Evolutionary conservation across 2,888 invertebrate genomes (phyloP), one percentile per base, ranked within the genome.

Genomic region (Epistrophella euchroma): DNA sequence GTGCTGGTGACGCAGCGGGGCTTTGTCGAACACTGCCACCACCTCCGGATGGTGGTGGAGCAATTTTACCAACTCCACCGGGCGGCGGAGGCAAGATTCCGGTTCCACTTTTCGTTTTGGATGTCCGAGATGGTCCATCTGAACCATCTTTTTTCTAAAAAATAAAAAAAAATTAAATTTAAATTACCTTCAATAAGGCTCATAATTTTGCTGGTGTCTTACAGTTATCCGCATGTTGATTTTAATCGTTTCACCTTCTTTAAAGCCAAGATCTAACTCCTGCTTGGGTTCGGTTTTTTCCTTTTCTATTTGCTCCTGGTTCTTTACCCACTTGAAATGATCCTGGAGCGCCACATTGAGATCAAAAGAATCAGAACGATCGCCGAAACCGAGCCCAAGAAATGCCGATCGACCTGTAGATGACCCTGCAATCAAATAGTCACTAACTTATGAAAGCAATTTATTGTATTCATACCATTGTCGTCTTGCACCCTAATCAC

Each of bases 241-340:
- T 93, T 98, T 99, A 88, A 99, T 99, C 1, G 99, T 99, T 94
- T 99, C 98, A 22, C 99, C 99, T 91, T 99, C 99, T 91, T 99
- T 99, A 92, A 99, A 99, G 64, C 98, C 97, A 73, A 99, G 94
- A 94, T 99, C 99, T 52, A 99, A 93, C 89, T 97, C 96, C 89
- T 95, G 96, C 82, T 95, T 95, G 11, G 96, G 96, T 76, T 95
- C 95, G 90, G 95, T 95, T 90, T 96, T 96, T 91, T 97, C 97
- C 90, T 97, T 96, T 90, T 95, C 96, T 87, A 96, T 95, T 92
- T 96, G 95, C 91, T 96, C 96, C 88, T 95, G 95, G 92, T 96
- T 97, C 91, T 96, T 97, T 58, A 97, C 93, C 96, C 96, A 97
- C 93, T 99, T 99, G 91, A 99, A 99, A 92, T 99, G 98, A 92